Evolutionary conservation across 2,797 vertebrate species (phyloP).

Genomic region (Salarias fasciatus): DNA sequence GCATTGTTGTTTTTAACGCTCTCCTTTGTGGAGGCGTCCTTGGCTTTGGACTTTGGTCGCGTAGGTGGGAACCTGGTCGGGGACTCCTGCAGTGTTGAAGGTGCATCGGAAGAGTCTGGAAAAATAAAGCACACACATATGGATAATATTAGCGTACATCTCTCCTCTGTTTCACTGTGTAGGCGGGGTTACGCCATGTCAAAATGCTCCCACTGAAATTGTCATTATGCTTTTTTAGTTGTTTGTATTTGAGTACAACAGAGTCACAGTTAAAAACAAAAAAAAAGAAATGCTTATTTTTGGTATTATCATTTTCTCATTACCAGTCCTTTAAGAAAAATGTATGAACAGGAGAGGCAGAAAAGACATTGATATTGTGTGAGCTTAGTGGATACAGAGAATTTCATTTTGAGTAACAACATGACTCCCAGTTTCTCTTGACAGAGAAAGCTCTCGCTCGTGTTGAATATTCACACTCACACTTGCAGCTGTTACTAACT

Average conservation of each 20-base stretch:
- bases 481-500: too few species aligned
- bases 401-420: too few species aligned
- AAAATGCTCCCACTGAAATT: slow-evolving; percentile 4
- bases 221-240: slow-evolving; percentile 10
- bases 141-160: not conserved
- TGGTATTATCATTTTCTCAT: not conserved
- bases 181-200: slow-evolving; percentile 6
- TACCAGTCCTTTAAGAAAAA: slow-evolving; percentile 9
- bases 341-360: too few species aligned
- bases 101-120: slow-evolving; percentile 88
- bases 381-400: too few species aligned
- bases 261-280: too few species aligned
- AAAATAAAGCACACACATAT: slow-evolving; percentile 48
- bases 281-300: not conserved
- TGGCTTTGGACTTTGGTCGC: slow-evolving; percentile 85
- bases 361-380: too few species aligned
- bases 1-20: slow-evolving; percentile 54
- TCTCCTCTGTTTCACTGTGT: slow-evolving; percentile 1
- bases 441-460: too few species aligned
- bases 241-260: not conserved
- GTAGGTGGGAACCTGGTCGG: slow-evolving; percentile 90
- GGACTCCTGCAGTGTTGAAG: slow-evolving; percentile 83
- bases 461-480: too few species aligned
- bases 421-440: too few species aligned
- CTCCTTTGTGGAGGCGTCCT: slow-evolving; percentile 64